Base-by-base conservation (phyloP, 2,888 invertebrate species). In the Dioctria rufipes region DNA sequence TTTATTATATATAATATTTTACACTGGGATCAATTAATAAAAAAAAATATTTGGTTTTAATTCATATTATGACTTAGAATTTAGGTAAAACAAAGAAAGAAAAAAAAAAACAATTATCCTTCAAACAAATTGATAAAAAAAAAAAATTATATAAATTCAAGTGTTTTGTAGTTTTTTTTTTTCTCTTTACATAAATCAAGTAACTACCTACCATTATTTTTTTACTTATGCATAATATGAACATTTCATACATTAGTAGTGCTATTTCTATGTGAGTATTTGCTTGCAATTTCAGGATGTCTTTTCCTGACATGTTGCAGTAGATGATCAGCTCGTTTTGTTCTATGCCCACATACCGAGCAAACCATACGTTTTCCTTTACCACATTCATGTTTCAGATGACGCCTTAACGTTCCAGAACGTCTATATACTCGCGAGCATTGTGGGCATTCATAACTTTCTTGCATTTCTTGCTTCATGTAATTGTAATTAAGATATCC, bases 401-500 rank as follows among this genome's bases (percentile, higher is more conserved):
- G 92, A 65, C 90, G 88, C 61, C 89, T 88, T 80, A 92, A 86
- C n/a, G 91, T 91, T 83, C 90, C 91, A 84, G 89, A 88, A 58
- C 90, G 90, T 71, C 91, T 90, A 86, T 92, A 92, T 46, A 90
- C 90, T 73, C 91, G 90, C 84, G 89, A 89, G 84, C 92, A 92
- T 83, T 88, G 89, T 65, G 88, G 88, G 80, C 89, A 89, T 5
- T 88, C 86, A 81, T 86, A 89, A 81, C 86, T 88, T 83, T 88
- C 88, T 77, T 71, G 54, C 77, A 80, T 78, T 71, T 80, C 78
- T 61, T 78, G 54, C 71, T 71, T 78, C 80, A 80, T 42, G 66
- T 63, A 67, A 81, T 77, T 80, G 60, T 49, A 77, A 43, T 80
- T 66, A 83, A 81, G 82, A 82, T 81, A 83, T 83, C 84, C 84